Percentiles rank a stretch among this genome's conserved stretches.
Evolutionary conservation across 2,113 vertebrate genomes (phyloP).

Genomic region (Ailuropoda melanoleuca): DNA sequence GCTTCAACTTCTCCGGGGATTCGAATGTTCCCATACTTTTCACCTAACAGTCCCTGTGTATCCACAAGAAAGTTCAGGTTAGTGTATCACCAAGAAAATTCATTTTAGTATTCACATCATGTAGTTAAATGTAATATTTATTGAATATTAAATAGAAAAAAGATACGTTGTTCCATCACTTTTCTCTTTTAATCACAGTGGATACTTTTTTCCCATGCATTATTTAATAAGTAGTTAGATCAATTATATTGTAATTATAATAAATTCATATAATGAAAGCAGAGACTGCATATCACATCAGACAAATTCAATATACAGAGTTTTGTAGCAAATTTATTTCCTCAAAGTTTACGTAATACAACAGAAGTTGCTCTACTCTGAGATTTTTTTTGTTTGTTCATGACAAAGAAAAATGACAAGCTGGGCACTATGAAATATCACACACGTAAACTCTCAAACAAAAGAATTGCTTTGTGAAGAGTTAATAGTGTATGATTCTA

Average conservation of each 20-base stretch:
- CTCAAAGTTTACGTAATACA: neutral
- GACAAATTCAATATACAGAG: neutral
- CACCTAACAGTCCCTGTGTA: conserved; percentile 95
- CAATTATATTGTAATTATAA: neutral
- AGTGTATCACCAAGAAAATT: conserved; percentile 67
- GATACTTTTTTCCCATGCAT: neutral
- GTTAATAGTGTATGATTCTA: neutral
- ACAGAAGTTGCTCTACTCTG: neutral
- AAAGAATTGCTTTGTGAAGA: neutral
- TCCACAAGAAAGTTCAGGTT: conserved; percentile 73
- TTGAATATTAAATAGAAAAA: neutral
- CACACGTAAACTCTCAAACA: neutral
- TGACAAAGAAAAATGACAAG: neutral
- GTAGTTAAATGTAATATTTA: neutral
- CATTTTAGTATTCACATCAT: neutral
- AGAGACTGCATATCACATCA: neutral
- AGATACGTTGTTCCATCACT: neutral
- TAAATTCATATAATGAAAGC: neutral
- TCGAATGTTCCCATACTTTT: conserved; percentile 97
- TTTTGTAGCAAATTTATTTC: neutral
- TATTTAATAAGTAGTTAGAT: neutral
- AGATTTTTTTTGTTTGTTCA: neutral
- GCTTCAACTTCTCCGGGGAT: conserved; percentile 98
- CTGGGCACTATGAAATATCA: neutral
- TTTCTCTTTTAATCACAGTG: neutral